Evolutionary conservation across 1,140 invertebrate species (phyloP).

Genomic region (Cotesia glomerata): DNA sequence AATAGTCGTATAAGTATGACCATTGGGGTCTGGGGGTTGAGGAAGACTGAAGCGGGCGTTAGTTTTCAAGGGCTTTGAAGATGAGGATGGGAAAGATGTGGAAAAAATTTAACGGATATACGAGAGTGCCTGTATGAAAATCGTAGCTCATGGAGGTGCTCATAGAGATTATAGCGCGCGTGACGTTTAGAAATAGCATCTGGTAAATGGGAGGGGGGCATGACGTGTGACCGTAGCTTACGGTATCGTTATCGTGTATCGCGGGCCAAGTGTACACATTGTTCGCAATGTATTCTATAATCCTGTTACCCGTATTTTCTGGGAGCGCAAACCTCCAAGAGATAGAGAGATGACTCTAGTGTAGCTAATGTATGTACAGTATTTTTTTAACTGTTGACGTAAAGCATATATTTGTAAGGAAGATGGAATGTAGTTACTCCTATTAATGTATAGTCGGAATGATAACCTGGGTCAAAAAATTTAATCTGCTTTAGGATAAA

Average conservation of each 20-base stretch:
- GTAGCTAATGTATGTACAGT: constrained; percentile 52
- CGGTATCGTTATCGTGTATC: constrained; percentile 37
- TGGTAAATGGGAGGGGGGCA: constrained; percentile 4
- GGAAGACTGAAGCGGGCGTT: background rate
- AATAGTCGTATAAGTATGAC: background rate
- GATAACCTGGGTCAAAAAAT: too few species aligned
- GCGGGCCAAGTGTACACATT: constrained; percentile 10
- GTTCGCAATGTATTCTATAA: background rate
- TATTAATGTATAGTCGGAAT: too few species aligned
- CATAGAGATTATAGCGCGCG: constrained; percentile 25
- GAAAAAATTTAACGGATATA: constrained; percentile 9
- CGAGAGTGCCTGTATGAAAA: constrained; percentile 13
- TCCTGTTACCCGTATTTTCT: background rate
- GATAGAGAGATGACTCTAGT: constrained; percentile 47
- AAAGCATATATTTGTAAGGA: constrained; percentile 50
- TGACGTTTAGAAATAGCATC: constrained; percentile 31
- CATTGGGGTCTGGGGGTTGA: background rate
- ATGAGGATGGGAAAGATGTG: background rate
- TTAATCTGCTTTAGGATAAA: too few species aligned
- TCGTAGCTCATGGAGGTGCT: constrained; percentile 4
- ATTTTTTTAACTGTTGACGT: constrained; percentile 61
- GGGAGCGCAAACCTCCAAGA: background rate
- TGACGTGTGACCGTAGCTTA: constrained; percentile 20
- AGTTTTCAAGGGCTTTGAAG: background rate
- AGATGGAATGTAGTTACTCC: too few species aligned